These are phyloP conservation scores for Melospiza georgiana DNA, from an alignment of 2,113 vertebrate genomes.

Conservation along the genomic window DNA sequence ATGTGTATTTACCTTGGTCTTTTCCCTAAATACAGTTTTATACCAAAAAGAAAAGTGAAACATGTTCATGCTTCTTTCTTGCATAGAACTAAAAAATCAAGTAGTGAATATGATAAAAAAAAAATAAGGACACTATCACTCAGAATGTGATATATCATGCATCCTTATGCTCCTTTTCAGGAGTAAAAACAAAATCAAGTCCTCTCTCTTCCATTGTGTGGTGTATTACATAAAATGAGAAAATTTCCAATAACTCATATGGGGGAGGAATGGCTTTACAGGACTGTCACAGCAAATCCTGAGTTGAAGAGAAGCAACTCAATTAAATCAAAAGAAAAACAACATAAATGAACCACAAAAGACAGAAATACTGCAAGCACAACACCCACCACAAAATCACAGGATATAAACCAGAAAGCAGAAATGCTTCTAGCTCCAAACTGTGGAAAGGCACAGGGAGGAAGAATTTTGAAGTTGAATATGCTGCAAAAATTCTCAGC, in stretches of 20 bases:
- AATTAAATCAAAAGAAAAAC: not conserved
- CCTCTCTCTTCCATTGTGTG: not conserved
- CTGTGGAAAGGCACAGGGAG: not conserved
- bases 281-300: not conserved
- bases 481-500: constrained; percentile 25
- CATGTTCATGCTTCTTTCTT: not conserved
- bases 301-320: not conserved
- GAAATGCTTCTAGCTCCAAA: not conserved
- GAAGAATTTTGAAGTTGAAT: constrained; percentile 8
- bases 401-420: not conserved
- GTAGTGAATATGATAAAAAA: not conserved
- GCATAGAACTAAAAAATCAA: not conserved
- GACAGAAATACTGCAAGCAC: not conserved
- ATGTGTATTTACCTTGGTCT: not conserved
- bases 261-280: not conserved
- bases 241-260: not conserved
- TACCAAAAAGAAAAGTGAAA: not conserved
- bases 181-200: not conserved
- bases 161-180: not conserved
- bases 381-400: not conserved
- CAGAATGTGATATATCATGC: not conserved
- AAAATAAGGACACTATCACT: not conserved
- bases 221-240: not conserved
- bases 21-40: not conserved
- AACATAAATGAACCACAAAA: constrained; percentile 23